These are phyloP conservation scores for Caenorhabditis plicata DNA, from an alignment of 2,888 invertebrate genomes.

Conservation along the genomic window DNA sequence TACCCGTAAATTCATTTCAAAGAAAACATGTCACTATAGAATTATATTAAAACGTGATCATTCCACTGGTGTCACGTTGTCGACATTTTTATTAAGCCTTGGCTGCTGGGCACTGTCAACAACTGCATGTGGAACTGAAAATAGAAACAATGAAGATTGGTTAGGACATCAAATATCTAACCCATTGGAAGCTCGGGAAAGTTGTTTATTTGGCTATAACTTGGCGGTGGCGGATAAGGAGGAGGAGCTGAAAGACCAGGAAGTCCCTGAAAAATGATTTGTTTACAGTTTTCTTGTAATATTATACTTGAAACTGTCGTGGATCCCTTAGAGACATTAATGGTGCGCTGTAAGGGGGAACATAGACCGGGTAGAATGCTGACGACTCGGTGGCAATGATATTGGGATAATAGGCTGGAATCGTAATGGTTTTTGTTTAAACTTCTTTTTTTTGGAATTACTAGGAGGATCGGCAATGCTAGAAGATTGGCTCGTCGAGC, in stretches of 20 bases:
- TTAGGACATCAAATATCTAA: background rate
- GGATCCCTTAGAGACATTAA: slow-evolving; percentile 39
- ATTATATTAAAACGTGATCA: slow-evolving; percentile 3
- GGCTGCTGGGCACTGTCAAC: slow-evolving; percentile 25
- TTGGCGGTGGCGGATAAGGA: slow-evolving; percentile 45
- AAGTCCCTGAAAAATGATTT: slow-evolving; percentile 28
- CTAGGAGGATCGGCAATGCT: too few species aligned
- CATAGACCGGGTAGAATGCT: slow-evolving; percentile 39
- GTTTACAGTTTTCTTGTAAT: too few species aligned
- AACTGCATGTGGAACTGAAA: slow-evolving; percentile 19
- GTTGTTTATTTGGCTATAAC: slow-evolving; percentile 34
- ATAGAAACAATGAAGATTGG: background rate
- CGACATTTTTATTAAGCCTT: slow-evolving; percentile 16
- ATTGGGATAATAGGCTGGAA: slow-evolving; percentile 38
- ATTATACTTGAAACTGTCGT: slow-evolving; percentile 29
- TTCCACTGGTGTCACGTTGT: slow-evolving; percentile 37
- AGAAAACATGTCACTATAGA: background rate
- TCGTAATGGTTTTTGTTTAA: slow-evolving; percentile 6
- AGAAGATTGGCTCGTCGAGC: too few species aligned
- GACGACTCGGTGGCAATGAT: slow-evolving; percentile 33
- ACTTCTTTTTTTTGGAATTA: too few species aligned
- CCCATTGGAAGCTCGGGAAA: slow-evolving; percentile 38
- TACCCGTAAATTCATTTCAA: background rate
- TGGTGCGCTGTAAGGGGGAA: slow-evolving; percentile 38
- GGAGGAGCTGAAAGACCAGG: slow-evolving; percentile 43